phyloP scores from a whole-genome alignment of 2,113 vertebrate genomes.

The Dinomys branickii region DNA sequence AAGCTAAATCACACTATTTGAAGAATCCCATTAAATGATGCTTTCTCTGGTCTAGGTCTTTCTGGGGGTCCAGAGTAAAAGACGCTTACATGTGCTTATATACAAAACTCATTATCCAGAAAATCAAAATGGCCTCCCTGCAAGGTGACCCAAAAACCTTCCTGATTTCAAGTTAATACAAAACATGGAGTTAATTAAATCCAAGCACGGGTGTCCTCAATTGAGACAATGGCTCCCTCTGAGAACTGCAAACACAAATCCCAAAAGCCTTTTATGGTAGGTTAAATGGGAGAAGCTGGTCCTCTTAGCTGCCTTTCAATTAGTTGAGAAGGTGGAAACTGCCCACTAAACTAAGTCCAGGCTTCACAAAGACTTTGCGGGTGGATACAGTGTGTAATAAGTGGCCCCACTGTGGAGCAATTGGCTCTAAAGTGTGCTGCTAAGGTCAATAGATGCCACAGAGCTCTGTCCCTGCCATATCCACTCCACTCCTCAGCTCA shows the following conservation, averaged over 20 bases:
- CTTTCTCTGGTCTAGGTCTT: neutral
- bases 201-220: neutral
- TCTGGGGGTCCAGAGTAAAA: neutral
- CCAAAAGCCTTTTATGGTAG: slow-evolving; percentile 47
- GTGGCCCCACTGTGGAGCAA: slow-evolving; percentile 7
- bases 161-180: slow-evolving; percentile 38
- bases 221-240: slow-evolving; percentile 34
- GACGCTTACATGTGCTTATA: slow-evolving; percentile 29
- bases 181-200: slow-evolving; percentile 62
- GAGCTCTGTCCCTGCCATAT: neutral
- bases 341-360: neutral
- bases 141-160: slow-evolving; percentile 28
- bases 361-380: slow-evolving; percentile 30
- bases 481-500: slow-evolving; percentile 44
- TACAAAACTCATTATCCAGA: slow-evolving; percentile 55
- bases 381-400: slow-evolving; percentile 62
- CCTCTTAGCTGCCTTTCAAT: slow-evolving; percentile 66
- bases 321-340: slow-evolving; percentile 62
- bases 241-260: slow-evolving; percentile 59
- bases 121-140: slow-evolving; percentile 20
- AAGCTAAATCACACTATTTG: slow-evolving; percentile 6
- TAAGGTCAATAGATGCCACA: slow-evolving; percentile 57
- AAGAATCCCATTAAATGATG: neutral
- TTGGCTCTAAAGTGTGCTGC: slow-evolving; percentile 10
- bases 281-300: neutral